Conservation (phyloP, 2,113 vertebrate species). For the Zapus hudsonius region DNA sequence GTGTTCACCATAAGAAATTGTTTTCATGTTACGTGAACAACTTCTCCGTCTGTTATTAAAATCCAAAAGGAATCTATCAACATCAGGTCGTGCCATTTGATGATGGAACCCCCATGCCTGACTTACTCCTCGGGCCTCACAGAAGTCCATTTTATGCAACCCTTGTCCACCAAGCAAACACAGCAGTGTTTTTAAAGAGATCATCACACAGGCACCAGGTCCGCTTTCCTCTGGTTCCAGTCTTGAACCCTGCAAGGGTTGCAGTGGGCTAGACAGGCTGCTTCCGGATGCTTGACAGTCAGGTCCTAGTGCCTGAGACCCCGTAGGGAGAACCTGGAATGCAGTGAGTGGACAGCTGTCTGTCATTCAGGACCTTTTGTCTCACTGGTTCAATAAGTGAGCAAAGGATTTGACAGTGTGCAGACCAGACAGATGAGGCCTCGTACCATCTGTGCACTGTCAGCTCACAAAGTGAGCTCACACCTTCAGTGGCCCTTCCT, state of each 20-base stretch:
- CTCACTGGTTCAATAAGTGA: not conserved
- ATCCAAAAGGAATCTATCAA: not conserved
- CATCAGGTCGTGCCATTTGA: not conserved
- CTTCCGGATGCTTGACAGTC: not conserved
- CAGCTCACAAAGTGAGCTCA: not conserved
- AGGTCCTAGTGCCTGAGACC: not conserved
- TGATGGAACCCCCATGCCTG: no score
- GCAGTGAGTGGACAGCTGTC: not conserved
- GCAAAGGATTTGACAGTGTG: not conserved
- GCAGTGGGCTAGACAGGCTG: not conserved
- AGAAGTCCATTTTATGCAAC: not conserved
- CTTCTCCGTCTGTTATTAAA: not conserved
- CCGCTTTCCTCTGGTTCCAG: not conserved
- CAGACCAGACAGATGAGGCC: not conserved
- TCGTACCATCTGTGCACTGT: not conserved
- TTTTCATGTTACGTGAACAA: not conserved
- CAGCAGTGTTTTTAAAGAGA: not conserved
- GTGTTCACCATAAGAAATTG: not conserved
- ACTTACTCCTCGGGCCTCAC: not conserved
- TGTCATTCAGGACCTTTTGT: not conserved
- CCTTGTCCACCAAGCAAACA: not conserved
- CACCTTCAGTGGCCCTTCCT: not conserved
- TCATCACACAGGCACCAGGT: not conserved
- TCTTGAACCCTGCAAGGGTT: not conserved
- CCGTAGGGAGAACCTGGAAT: not conserved